Conservation (phyloP, 2,888 invertebrate genomes). For the Nomada flava region DNA sequence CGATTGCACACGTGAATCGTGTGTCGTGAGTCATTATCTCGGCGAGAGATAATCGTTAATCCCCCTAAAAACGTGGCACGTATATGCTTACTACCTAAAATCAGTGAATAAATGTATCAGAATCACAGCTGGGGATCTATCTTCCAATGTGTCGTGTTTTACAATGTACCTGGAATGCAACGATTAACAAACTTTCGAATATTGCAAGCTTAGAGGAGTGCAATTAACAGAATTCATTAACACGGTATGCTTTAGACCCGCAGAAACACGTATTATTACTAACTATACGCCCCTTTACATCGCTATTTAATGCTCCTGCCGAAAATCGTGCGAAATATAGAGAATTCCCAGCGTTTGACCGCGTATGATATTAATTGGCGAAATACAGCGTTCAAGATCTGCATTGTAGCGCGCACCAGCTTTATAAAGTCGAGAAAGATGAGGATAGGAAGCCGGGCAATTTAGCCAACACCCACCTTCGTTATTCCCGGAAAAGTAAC, state of each 20-base stretch:
- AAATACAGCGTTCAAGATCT: conserved; percentile 18
- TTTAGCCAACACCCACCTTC: conserved; percentile 1
- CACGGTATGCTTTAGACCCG: conserved; percentile 11
- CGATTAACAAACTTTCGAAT: conserved; percentile 34
- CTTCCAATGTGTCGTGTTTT: neutral
- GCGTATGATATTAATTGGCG: conserved; percentile 53
- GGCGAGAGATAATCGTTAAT: conserved; percentile 11
- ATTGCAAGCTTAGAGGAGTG: conserved; percentile 17
- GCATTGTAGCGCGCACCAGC: neutral
- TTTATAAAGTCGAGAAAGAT: neutral
- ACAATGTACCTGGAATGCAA: neutral
- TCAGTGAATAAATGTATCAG: neutral
- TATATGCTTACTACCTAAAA: conserved; percentile 22
- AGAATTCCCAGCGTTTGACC: conserved; percentile 41
- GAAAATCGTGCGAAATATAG: conserved; percentile 30
- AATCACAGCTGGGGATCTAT: neutral
- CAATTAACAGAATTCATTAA: conserved; percentile 51
- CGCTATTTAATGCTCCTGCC: conserved; percentile 35
- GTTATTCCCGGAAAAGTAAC: conserved; percentile 32
- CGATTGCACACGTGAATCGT: conserved; percentile 41
- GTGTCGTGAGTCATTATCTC: conserved; percentile 20
- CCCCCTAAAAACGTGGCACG: neutral
- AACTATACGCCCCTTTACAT: conserved; percentile 18
- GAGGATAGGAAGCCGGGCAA: conserved; percentile 18
- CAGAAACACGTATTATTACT: conserved; percentile 26